Evolutionary conservation across 2,113 vertebrate genomes (phyloP).

Genomic region (Melanerpes formicivorus): DNA sequence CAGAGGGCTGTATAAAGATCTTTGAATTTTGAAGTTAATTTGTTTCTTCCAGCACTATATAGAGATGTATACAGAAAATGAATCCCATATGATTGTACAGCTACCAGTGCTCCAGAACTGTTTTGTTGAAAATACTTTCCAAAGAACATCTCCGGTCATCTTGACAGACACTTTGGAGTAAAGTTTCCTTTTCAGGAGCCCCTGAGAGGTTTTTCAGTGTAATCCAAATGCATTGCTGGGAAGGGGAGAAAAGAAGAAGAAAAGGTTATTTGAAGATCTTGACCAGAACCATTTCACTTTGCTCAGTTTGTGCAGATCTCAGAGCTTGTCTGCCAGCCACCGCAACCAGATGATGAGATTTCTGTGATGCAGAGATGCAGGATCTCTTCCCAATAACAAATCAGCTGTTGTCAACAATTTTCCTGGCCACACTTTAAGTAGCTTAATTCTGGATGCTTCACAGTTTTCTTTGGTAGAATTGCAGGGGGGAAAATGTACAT

Average conservation of each 20-base stretch:
- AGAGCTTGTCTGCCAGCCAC: neutral
- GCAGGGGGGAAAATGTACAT: neutral
- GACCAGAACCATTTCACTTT: neutral
- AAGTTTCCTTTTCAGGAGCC: conserved; percentile 48
- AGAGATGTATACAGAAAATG: conserved; percentile 60
- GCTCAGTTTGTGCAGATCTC: neutral
- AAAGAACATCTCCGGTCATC: conserved; percentile 39
- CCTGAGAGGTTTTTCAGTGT: neutral
- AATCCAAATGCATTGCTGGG: neutral
- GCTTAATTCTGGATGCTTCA: neutral
- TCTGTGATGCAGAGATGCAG: neutral
- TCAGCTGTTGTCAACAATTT: conserved; percentile 32
- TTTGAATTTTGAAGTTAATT: conserved; percentile 55
- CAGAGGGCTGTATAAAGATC: conserved; percentile 22
- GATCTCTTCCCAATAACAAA: neutral
- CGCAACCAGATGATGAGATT: neutral
- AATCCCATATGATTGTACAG: conserved; percentile 55
- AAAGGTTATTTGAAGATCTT: neutral
- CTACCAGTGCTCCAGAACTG: conserved; percentile 41
- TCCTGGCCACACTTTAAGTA: neutral
- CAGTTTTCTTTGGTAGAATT: neutral
- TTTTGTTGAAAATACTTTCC: conserved; percentile 49
- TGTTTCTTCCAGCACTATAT: conserved; percentile 26
- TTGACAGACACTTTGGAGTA: conserved; percentile 1
- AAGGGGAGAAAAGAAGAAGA: neutral